phyloP scores from a whole-genome alignment of 2,888 invertebrate species.

The Agrotis segetum region DNA sequence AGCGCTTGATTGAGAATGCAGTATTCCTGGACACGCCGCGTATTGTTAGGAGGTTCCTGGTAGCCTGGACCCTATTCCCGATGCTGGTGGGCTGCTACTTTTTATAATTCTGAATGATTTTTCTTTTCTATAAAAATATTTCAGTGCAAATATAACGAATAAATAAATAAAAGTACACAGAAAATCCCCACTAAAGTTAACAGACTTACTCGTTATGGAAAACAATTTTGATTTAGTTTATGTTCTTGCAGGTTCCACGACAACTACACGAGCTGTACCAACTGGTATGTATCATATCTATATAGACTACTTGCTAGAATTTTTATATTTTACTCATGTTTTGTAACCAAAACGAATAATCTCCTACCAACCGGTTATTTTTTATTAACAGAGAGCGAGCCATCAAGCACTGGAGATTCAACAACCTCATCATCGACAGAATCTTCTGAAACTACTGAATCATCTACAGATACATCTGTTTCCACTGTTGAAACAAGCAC shows the following conservation, averaged over 20 bases:
- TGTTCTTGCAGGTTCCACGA: constrained; percentile 27
- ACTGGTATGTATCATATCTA: constrained; percentile 37
- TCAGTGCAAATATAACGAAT: too few species aligned
- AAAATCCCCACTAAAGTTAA: too few species aligned
- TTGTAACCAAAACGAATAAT: not conserved
- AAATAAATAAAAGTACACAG: too few species aligned
- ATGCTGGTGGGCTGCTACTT: too few species aligned
- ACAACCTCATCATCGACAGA: constrained; percentile 18
- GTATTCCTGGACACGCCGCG: too few species aligned
- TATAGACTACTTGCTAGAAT: not conserved
- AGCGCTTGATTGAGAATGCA: too few species aligned
- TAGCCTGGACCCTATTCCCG: too few species aligned
- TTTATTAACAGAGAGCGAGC: constrained; percentile 7
- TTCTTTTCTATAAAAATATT: too few species aligned
- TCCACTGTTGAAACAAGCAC: constrained; percentile 37
- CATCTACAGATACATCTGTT: constrained; percentile 20
- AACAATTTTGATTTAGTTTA: not conserved
- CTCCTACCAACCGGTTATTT: not conserved
- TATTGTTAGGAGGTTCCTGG: too few species aligned
- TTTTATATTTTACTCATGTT: not conserved
- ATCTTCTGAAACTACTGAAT: constrained; percentile 16
- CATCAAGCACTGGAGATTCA: constrained; percentile 5
- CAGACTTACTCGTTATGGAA: too few species aligned
- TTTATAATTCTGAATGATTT: too few species aligned
- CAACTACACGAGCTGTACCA: constrained; percentile 21